Evolutionary conservation across 2,113 vertebrate species (phyloP), one percentile per base, ranked within the genome.

Genomic region (Colinus virginianus): DNA sequence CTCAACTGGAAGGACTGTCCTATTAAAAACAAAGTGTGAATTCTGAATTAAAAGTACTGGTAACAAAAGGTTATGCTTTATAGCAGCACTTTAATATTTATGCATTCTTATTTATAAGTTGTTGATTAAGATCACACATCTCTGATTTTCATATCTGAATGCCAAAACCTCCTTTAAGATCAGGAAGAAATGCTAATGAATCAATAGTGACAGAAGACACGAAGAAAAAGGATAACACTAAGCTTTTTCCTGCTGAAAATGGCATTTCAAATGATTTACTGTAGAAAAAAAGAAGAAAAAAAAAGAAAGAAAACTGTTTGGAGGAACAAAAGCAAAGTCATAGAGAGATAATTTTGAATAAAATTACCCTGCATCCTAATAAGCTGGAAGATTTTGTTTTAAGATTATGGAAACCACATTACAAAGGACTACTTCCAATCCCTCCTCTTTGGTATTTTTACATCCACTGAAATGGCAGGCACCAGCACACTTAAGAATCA

Each of bases 181-280:
- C 23, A 87, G 63, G 8, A 91, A 89, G 59, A 94, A 90, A 85
- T 48, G 68, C 36, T 92, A 82, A 78, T 43, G 46, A 93, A 78
- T 18, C 58, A 68, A 61, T 32, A 76, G n/a, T 15, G 19, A 78
- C 46, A 93, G 46, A 88, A 88, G 80, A 68, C 22, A 72, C 3
- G 13, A 78, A 61, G 58, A 69, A 81, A 62, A 87, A 88, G 34
- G 30, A 85, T 17, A 79, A 78, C 26, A 38, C 79, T 23, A 32
- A 64, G 49, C 66, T 68, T 48, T 21, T 45, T 51, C 67, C 53
- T 72, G 26, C 23, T 49, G 40, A 89, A 96, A 83, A 92, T 5
- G 6, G 30, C 13, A 46, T 72, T 87, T 26, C 9, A 12, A 26
- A 79, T 34, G 12, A 78, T 45, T 76, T 2, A 53, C 51, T 30